phyloP scores from a whole-genome alignment of 2,888 invertebrate species.

The Lampropteryx suffumata region DNA sequence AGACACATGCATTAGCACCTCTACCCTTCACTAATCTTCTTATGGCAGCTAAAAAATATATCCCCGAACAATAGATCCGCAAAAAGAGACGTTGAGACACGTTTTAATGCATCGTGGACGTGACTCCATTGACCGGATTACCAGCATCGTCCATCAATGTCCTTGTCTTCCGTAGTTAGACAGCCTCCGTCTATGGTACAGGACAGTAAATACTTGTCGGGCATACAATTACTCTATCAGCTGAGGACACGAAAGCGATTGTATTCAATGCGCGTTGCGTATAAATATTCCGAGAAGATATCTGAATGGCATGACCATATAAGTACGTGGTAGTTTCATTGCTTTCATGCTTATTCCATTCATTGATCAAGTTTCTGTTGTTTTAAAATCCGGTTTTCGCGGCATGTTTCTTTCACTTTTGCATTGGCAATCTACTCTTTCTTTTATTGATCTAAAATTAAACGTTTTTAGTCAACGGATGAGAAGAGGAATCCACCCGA shows the following conservation, averaged over 20 bases:
- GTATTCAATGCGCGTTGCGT: slow-evolving; percentile 58
- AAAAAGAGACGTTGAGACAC: slow-evolving; percentile 50
- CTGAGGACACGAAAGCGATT: slow-evolving; percentile 50
- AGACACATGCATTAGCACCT: slow-evolving; percentile 79
- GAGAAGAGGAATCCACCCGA: slow-evolving; percentile 43
- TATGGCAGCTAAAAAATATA: slow-evolving; percentile 58
- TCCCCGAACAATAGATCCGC: slow-evolving; percentile 55
- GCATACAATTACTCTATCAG: slow-evolving; percentile 49
- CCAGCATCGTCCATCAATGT: slow-evolving; percentile 47
- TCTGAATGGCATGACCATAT: slow-evolving; percentile 24
- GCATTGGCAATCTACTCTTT: neutral
- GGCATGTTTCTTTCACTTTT: slow-evolving; percentile 3
- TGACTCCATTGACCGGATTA: slow-evolving; percentile 62
- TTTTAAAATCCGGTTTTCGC: slow-evolving; percentile 3
- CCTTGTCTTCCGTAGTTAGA: slow-evolving; percentile 60
- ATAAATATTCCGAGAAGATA: slow-evolving; percentile 34
- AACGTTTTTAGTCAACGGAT: slow-evolving; percentile 38
- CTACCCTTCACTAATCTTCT: slow-evolving; percentile 75
- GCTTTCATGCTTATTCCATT: slow-evolving; percentile 11
- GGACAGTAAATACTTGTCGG: slow-evolving; percentile 58
- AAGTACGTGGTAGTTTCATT: slow-evolving; percentile 9
- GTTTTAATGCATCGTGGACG: slow-evolving; percentile 45
- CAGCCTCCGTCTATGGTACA: slow-evolving; percentile 49
- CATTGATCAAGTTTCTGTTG: slow-evolving; percentile 6
- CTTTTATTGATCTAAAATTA: slow-evolving; percentile 4